Evolutionary conservation across 2,113 vertebrate genomes (phyloP).

Genomic region (Toxotes jaculatrix): DNA sequence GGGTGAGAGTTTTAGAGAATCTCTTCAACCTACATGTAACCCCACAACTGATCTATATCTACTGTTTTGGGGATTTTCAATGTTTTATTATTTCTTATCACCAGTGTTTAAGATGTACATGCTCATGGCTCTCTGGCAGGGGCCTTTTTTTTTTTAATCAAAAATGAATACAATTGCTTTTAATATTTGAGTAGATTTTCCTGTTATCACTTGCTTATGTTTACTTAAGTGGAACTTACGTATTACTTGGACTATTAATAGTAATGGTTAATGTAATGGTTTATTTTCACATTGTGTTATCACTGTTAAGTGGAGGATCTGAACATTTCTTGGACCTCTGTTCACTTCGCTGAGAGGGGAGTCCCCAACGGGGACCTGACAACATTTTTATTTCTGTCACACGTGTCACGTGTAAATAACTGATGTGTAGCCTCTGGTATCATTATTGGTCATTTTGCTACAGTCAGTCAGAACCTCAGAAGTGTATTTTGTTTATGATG

Average conservation of each 20-base stretch:
- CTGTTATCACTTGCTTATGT: neutral
- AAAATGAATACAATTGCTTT: neutral
- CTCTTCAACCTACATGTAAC: neutral
- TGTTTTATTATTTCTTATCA: neutral
- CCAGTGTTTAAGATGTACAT: neutral
- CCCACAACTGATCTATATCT: neutral
- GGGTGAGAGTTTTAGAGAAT: neutral
- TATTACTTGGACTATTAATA: neutral
- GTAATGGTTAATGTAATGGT: neutral
- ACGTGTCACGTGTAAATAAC: neutral
- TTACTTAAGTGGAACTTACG: neutral
- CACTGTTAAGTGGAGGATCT: neutral
- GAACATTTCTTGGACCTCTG: neutral
- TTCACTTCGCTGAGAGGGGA: neutral
- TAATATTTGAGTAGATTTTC: neutral
- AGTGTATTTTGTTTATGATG: neutral
- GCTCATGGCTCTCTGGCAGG: neutral
- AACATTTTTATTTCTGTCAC: neutral
- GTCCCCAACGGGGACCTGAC: neutral
- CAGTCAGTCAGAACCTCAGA: neutral
- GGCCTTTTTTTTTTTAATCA: neutral
- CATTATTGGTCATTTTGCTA: neutral
- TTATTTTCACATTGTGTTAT: neutral
- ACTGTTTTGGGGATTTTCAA: neutral
- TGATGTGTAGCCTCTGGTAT: neutral